Percentiles rank a stretch among this genome's conserved stretches.
phyloP scores from a whole-genome alignment of 2,113 vertebrate species.

The Mirza zaza region DNA sequence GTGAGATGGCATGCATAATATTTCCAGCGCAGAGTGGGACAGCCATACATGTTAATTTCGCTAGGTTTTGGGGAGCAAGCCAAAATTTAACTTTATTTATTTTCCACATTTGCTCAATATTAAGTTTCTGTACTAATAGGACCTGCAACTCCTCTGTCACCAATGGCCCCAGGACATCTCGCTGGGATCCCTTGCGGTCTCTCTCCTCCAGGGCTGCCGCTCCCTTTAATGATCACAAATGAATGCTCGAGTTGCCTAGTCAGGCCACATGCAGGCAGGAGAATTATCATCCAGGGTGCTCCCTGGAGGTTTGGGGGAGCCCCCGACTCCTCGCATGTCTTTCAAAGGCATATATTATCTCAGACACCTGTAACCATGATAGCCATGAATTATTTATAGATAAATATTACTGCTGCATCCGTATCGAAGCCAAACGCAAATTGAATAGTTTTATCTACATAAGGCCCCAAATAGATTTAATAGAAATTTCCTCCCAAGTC shows the following conservation, averaged over 20 bases:
- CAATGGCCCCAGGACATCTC: background rate
- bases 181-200: background rate
- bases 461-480: slow-evolving; percentile 1
- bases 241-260: background rate
- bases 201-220: background rate
- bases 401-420: slow-evolving; percentile 6
- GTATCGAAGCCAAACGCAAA: background rate
- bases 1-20: background rate
- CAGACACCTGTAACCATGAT: slow-evolving; percentile 36
- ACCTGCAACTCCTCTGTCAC: background rate
- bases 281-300: background rate
- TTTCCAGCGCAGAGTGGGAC: background rate
- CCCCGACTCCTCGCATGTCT: background rate
- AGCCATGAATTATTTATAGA: slow-evolving; percentile 9
- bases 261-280: background rate
- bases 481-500: slow-evolving; percentile 11
- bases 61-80: background rate
- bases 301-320: background rate
- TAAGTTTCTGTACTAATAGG: background rate
- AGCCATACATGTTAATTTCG: background rate
- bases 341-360: background rate
- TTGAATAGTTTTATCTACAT: slow-evolving; percentile 39
- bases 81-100: background rate
- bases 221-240: background rate
- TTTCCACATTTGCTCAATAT: background rate